Base-by-base conservation (phyloP, 2,797 vertebrate genomes). In the Kryptopterus vitreolus region DNA sequence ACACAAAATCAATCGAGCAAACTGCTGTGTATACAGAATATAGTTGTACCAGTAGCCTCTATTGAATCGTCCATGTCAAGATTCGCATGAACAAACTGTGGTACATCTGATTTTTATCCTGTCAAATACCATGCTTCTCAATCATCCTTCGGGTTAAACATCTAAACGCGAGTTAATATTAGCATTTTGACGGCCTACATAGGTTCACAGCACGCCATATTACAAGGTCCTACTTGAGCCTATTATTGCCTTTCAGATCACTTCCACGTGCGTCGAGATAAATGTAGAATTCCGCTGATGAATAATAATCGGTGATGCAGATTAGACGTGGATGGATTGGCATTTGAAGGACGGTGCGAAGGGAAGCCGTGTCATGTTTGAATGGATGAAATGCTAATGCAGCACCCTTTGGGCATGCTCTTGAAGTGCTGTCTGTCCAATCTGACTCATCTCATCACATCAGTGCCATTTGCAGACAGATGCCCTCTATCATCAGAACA, bases 341-440 rank as follows among this genome's bases (percentile, higher is more conserved):
- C 63, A 79, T 82, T 88, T 82, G 88, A 87, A 88, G 84, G 89
- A 83, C 73, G 82, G 88, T 86, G 87, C 86, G 87, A 55, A 73
- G 63, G 81, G 82, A 86, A 76, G 74, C 82, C 57, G 82, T 86
- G 91, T 88, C 74, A 81, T 86, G 84, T 88, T 87, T 87, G 86
- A 89, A 88, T 79, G 85, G 86, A 88, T 86, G 88, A 86, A 78
- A 87, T 87, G 88, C 85, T 88, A 91, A 88, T 89, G 86, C 86
- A 82, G 83, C 59, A 82, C 84, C 90, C 89, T 81, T 52, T 82
- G 87, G 90, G 86, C 85, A 86, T 84, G 82, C 85, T 84, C 84
- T 55, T 80, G 82, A 84, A 85, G 79, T 84, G 82, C 76, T 68
- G 89, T 83, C 86, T 86, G 89, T 89, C 88, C 86, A 80, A 85